Percentiles rank a stretch among this genome's conserved stretches.
Conservation (phyloP, 2,113 vertebrate species). For the Gyps fulvus region DNA sequence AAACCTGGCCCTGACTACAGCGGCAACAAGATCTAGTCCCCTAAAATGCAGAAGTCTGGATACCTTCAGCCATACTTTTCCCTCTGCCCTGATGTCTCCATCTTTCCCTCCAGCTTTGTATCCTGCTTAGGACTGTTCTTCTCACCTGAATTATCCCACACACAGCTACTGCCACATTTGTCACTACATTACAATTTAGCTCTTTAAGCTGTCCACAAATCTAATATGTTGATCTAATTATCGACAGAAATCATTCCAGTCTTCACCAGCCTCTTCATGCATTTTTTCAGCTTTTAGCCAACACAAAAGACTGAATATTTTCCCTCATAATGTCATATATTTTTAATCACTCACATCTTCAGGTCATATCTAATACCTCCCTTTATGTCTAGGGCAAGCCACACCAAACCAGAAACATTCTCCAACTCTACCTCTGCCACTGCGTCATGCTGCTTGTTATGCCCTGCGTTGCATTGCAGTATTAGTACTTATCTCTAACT, state of each 20-base stretch:
- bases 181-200: not conserved
- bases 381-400: not conserved
- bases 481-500: not conserved
- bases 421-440: not conserved
- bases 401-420: not conserved
- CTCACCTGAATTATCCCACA: not conserved
- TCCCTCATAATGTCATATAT: not conserved
- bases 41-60: not conserved
- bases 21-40: rapidly evolving
- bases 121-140: not conserved
- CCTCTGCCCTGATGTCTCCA: too few species aligned
- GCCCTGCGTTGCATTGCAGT: rapidly evolving
- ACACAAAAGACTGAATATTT: not conserved
- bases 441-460: not conserved
- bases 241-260: not conserved
- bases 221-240: not conserved
- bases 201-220: not conserved
- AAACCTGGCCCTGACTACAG: not conserved
- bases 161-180: not conserved
- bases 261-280: not conserved
- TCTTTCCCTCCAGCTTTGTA: not conserved
- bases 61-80: not conserved
- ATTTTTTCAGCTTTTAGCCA: not conserved
- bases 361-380: not conserved
- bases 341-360: not conserved